Evolutionary conservation across 2,113 vertebrate species (phyloP).

Genomic region (Callopanchax toddi): DNA sequence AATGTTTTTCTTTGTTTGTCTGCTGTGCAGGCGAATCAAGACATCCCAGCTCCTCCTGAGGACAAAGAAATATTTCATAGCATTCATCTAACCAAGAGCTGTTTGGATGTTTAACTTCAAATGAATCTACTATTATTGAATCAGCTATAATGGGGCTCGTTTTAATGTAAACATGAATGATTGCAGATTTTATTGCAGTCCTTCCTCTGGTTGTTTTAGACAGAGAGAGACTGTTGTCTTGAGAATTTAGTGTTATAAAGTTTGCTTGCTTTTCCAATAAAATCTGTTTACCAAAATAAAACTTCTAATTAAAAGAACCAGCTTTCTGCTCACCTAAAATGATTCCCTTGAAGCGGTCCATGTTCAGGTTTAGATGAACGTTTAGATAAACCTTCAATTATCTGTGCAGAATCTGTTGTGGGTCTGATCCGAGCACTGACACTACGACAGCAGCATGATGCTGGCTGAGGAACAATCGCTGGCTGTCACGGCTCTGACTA

Average conservation of each 20-base stretch:
- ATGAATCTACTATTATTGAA: not conserved
- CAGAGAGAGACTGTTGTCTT: too few species aligned
- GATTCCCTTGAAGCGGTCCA: conserved; percentile 21
- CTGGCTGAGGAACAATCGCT: conserved; percentile 58
- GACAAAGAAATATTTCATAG: not conserved
- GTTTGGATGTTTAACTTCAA: too few species aligned
- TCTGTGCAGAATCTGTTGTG: conserved; percentile 54
- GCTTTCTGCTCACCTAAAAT: conserved; percentile 51
- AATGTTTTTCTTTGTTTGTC: not conserved
- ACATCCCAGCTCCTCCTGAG: not conserved
- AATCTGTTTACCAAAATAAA: too few species aligned
- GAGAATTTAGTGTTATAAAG: too few species aligned
- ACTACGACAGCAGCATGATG: conserved; percentile 48
- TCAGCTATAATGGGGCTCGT: too few species aligned
- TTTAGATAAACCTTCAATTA: conserved; percentile 46
- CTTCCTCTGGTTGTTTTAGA: too few species aligned
- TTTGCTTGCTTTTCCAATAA: too few species aligned
- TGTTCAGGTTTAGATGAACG: conserved; percentile 34
- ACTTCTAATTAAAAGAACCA: conserved; percentile 2
- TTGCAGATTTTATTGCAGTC: too few species aligned
- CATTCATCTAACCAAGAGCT: not conserved
- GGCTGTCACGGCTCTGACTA: conserved; percentile 47
- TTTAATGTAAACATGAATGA: not conserved
- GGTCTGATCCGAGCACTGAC: conserved; percentile 56
- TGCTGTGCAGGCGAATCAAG: not conserved